These are phyloP conservation scores for Beaufortia kweichowensis DNA, from an alignment of 2,113 vertebrate genomes.

Conservation along the genomic window DNA sequence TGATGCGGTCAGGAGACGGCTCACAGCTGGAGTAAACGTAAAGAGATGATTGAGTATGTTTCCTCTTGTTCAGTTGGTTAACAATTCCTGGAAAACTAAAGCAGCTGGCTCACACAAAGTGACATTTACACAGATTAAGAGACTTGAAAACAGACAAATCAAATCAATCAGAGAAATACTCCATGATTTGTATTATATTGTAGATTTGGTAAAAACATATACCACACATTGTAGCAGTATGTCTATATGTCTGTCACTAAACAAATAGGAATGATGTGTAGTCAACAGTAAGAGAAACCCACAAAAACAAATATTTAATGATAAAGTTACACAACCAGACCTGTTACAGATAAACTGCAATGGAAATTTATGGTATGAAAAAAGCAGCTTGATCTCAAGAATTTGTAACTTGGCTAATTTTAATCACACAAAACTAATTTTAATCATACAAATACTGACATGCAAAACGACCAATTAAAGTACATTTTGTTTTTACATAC, in stretches of 20 bases:
- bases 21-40: constrained; percentile 5
- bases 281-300: neutral
- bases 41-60: neutral
- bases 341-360: neutral
- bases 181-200: too few species aligned
- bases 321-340: constrained; percentile 8
- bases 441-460: too few species aligned
- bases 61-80: constrained; percentile 16
- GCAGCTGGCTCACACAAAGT: neutral
- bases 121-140: neutral
- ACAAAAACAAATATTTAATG: neutral
- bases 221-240: too few species aligned
- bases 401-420: too few species aligned
- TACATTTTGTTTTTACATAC: too few species aligned
- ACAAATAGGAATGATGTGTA: too few species aligned
- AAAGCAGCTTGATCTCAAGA: too few species aligned
- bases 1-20: constrained; percentile 8
- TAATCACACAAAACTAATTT: too few species aligned
- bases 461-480: too few species aligned
- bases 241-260: too few species aligned
- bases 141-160: constrained; percentile 13
- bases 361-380: neutral
- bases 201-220: too few species aligned
- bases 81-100: constrained; percentile 12
- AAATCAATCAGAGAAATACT: neutral